Conservation (phyloP, 2,113 vertebrate species). For the Melozone crissalis region DNA sequence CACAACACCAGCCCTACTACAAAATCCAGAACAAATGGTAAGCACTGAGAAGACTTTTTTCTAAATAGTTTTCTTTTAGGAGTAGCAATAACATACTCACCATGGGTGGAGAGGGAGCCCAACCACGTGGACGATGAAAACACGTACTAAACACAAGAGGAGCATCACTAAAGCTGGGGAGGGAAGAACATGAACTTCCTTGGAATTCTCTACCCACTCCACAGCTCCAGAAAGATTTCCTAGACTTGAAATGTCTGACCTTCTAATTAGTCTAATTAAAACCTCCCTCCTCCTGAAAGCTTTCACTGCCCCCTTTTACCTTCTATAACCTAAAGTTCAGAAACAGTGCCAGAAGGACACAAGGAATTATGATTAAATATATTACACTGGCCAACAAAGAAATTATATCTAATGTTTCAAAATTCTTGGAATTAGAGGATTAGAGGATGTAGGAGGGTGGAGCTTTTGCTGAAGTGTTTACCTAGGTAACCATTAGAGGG, state of each 20-base stretch:
- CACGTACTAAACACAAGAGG: neutral
- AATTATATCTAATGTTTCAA: conserved; percentile 5
- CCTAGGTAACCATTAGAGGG: neutral
- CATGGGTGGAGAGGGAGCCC: neutral
- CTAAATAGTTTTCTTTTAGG: neutral
- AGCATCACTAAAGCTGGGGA: neutral
- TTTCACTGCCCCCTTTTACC: neutral
- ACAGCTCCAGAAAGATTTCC: neutral
- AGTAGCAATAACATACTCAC: neutral
- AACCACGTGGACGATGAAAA: rapidly evolving
- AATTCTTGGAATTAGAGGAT: conserved; percentile 30
- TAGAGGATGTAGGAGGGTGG: neutral
- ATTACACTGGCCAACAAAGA: neutral
- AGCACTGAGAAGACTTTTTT: neutral
- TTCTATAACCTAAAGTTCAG: neutral
- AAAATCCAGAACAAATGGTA: neutral
- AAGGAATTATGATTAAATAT: neutral
- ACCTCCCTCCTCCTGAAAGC: neutral
- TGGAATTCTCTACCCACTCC: neutral
- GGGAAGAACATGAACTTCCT: neutral
- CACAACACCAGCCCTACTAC: neutral
- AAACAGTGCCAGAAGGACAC: neutral
- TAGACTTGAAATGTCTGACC: neutral
- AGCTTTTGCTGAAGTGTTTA: neutral
- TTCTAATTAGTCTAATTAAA: neutral